Evolutionary conservation across 2,797 vertebrate species (phyloP), one percentile per base, ranked within the genome.

Genomic region (Echeneis naucrates): DNA sequence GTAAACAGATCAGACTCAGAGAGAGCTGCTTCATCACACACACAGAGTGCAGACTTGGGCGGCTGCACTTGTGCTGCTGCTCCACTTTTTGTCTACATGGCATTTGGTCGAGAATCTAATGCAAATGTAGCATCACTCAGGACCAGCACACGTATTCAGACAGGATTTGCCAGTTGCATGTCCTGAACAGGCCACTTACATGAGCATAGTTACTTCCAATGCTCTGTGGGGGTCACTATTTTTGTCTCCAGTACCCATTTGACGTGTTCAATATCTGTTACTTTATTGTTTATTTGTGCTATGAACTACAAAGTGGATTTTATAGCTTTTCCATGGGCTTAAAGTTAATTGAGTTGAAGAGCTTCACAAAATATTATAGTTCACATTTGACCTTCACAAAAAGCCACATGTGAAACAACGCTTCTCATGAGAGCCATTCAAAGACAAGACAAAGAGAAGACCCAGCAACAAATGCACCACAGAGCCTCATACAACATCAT

Each of bases 1-100:
- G 85, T 85, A 88, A 89, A 91, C 88, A 90, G 72, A 85, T 72
- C 61, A 48, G 83, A 78, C 74, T 82, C 37, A 50, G 16, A 69
- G 66, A 72, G 77, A 68, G 63, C 78, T 74, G 74, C 77, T 56
- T 81, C 80, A 40, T 81, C 84, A 78, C 68, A 85, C 81, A 88
- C 88, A 87, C 85, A 85, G 24, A 84, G 59, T 82, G 77, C 83
- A 88, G 86, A 84, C 71, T 70, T 23, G 56, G 55, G 40, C 47
- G 57, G 64, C 65, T 65, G 47, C 68, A 65, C 59, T 68, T 68
- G 72, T 38, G 68, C 60, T 62, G 65, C 26, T 63, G 2, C 38
- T 53, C 53, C 14, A 37, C 21, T 23, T 65, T 62, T 45, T 54
- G 61, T 64, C 68, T 70, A 21, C 68, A 56, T 38, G 62, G 59